Percentiles rank a stretch among this genome's conserved stretches.
These are phyloP conservation scores for Xiphophorus hellerii DNA, from an alignment of 2,113 vertebrate species.

Conservation along the genomic window DNA sequence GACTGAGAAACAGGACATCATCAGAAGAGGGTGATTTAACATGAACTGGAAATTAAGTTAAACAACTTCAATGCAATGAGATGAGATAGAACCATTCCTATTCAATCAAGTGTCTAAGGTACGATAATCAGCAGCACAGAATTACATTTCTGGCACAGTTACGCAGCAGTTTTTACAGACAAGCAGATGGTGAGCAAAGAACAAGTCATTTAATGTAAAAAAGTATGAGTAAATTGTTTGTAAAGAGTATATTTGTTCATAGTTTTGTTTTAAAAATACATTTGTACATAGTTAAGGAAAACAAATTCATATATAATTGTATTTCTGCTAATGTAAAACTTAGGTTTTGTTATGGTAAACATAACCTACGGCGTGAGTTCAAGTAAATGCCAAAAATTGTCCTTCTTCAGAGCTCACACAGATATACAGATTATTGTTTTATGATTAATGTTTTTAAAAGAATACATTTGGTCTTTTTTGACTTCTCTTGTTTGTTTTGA, in stretches of 20 bases:
- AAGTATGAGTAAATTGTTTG: neutral
- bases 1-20: slow-evolving; percentile 18
- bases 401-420: too few species aligned
- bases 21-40: slow-evolving; percentile 5
- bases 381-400: too few species aligned
- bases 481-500: neutral
- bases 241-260: too few species aligned
- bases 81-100: neutral
- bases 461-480: too few species aligned
- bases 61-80: neutral
- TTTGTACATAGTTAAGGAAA: too few species aligned
- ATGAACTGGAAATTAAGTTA: slow-evolving; percentile 1
- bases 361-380: too few species aligned
- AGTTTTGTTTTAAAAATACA: too few species aligned
- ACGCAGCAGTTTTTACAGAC: neutral
- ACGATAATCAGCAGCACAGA: neutral
- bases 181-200: neutral
- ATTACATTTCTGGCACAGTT: neutral
- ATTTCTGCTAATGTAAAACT: too few species aligned
- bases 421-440: too few species aligned
- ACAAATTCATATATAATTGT: too few species aligned
- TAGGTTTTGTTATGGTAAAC: too few species aligned
- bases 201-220: neutral
- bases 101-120: neutral
- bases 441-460: too few species aligned